These are phyloP conservation scores for Andrena hattorfiana DNA, from an alignment of 2,888 invertebrate species.

Conservation along the genomic window DNA sequence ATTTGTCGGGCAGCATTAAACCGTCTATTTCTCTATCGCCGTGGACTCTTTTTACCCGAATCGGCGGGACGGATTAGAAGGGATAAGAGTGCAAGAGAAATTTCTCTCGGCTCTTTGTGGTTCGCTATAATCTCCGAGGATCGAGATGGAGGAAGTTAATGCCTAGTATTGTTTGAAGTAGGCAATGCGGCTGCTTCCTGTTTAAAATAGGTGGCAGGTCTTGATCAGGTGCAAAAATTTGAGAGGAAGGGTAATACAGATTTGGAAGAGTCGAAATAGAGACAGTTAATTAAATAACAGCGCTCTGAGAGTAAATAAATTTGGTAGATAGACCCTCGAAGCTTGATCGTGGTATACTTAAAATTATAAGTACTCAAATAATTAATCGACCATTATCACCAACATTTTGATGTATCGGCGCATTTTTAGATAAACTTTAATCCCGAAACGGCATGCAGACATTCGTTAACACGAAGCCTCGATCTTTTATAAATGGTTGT, in stretches of 20 bases:
- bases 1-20: conserved; percentile 59
- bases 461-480: no score
- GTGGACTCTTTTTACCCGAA: conserved; percentile 31
- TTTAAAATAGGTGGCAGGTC: no score
- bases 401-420: background rate
- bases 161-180: no score
- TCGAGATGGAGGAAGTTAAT: no score
- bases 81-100: background rate
- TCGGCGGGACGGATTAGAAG: conserved; percentile 4
- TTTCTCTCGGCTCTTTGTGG: conserved; percentile 13
- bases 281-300: conserved; percentile 13
- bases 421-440: conserved; percentile 1
- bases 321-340: background rate
- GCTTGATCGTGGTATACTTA: background rate
- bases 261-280: background rate
- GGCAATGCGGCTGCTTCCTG: no score
- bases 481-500: no score
- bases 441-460: no score
- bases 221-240: no score
- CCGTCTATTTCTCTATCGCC: conserved; percentile 45
- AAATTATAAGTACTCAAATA: background rate
- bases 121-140: background rate
- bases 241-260: no score
- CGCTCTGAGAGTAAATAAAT: background rate
- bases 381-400: background rate